Evolutionary conservation across 2,888 invertebrate species (phyloP).

Genomic region (Anticlea derivata): DNA sequence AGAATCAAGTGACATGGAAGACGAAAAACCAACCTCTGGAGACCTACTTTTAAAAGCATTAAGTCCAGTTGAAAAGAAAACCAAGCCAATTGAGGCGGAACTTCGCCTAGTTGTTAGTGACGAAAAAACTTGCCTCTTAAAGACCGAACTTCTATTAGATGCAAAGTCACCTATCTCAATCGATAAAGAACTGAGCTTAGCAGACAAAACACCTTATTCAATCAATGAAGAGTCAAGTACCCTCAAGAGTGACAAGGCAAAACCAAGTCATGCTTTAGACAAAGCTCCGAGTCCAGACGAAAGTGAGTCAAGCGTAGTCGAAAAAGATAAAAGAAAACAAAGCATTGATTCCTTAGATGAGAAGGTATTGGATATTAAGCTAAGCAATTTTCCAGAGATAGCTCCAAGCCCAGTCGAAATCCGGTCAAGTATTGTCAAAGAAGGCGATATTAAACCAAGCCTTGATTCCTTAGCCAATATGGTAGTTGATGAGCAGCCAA

Average conservation of each 20-base stretch:
- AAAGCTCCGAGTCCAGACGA: no score
- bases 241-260: no score
- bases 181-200: slow-evolving; percentile 6
- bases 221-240: background rate
- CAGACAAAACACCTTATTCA: slow-evolving; percentile 25
- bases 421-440: no score
- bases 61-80: slow-evolving; percentile 26
- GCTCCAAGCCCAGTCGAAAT: no score
- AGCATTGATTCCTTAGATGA: no score
- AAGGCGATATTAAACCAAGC: no score
- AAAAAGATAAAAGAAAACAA: slow-evolving; percentile 10
- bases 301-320: no score
- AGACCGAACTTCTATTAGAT: background rate
- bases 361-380: no score
- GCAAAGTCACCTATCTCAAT: slow-evolving; percentile 3
- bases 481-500: slow-evolving; percentile 2
- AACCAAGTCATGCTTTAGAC: slow-evolving; percentile 5
- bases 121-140: background rate
- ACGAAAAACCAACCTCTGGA: background rate
- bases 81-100: slow-evolving; percentile 11
- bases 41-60: slow-evolving; percentile 14
- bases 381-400: no score
- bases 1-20: background rate
- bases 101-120: slow-evolving; percentile 1
- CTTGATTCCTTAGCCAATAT: no score